Base-by-base conservation (phyloP, 37 sponge, comb jelly and placozoan species). In the Haliclona indistincta region DNA sequence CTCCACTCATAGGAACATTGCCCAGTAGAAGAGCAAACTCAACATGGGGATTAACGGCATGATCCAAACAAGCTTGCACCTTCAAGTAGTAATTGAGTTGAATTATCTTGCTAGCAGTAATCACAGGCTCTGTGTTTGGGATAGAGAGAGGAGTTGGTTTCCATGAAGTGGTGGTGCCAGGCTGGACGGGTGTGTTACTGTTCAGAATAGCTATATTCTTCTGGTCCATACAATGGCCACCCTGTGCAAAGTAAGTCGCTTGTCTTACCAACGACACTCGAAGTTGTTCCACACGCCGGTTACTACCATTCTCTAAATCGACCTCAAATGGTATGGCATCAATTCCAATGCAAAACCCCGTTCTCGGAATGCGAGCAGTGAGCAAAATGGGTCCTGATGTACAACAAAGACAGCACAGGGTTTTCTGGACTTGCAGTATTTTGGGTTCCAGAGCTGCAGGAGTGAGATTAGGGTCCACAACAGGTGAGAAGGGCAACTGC, bases 341-440 rank as follows among this genome's bases (percentile, higher is more conserved):
- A 39, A 77, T 78, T 28, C 38, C 3, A 26, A 74, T 74, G 34
- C 89, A 88, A 51, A 71, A 88, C 23, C 80, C 89, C 11, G 49
- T 62, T n/a, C 84, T 71, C 15, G 78, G 54, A 19, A 64, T 63
- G 36, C 54, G 28, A 17, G 69, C 85, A n/a, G 63, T 71, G 30
- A 88, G 63, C 4, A 56, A 36, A 17, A 88, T 70, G 32, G 83
- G 80, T 5, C 80, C 80, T 32, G 89, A 84, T 4, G 70, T 51
- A 64, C 89, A 88, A 74, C 89, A 88, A 17, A 88, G 61, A 65
- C 84, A 88, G 47, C 89, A 38, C 26, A 88, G 44, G 15, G 53
- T 68, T 54, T 83, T 88, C 42, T 88, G 62, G 30, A 45, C 56
- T 30, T 75, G 69, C 10, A 56, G 63, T 22, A 58, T 53, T 23